Evolutionary conservation across 2,888 invertebrate species (phyloP).

Genomic region (Xanthorhoe designata): DNA sequence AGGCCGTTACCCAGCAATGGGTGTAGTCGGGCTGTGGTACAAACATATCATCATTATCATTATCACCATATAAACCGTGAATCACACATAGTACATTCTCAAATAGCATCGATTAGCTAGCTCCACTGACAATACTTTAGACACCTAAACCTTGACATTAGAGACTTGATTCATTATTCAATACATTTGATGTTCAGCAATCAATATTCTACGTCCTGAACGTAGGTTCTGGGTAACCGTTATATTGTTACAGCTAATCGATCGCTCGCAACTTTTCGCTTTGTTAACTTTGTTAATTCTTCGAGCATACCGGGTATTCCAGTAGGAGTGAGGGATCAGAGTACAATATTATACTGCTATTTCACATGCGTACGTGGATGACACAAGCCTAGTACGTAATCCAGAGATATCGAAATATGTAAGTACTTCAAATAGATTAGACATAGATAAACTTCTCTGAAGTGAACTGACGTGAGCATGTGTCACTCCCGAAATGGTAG

Average conservation of each 20-base stretch:
- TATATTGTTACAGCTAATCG: slow-evolving; percentile 8
- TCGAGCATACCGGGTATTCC: neutral
- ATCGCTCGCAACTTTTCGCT: slow-evolving; percentile 4
- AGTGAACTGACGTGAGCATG: neutral
- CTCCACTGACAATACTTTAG: slow-evolving; percentile 23
- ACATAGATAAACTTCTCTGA: neutral
- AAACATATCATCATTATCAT: too few species aligned
- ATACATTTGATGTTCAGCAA: slow-evolving; percentile 18
- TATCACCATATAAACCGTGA: too few species aligned
- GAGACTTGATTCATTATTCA: slow-evolving; percentile 33
- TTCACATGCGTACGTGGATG: neutral
- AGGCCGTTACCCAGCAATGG: too few species aligned
- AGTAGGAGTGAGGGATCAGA: neutral
- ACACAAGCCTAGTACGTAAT: neutral
- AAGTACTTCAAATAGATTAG: neutral
- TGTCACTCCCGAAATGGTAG: neutral
- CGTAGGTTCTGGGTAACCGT: slow-evolving; percentile 9
- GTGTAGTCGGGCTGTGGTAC: too few species aligned
- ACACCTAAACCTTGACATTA: slow-evolving; percentile 39
- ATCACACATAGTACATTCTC: slow-evolving; percentile 6
- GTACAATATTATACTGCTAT: neutral
- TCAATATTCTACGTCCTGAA: slow-evolving; percentile 22
- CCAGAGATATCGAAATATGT: neutral
- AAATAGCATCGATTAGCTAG: slow-evolving; percentile 26
- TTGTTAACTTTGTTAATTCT: neutral